Percentiles rank a stretch among this genome's conserved stretches.
These are phyloP conservation scores for Poeciliopsis paucimaculata DNA, from an alignment of 2,797 vertebrate genomes.

Conservation along the genomic window DNA sequence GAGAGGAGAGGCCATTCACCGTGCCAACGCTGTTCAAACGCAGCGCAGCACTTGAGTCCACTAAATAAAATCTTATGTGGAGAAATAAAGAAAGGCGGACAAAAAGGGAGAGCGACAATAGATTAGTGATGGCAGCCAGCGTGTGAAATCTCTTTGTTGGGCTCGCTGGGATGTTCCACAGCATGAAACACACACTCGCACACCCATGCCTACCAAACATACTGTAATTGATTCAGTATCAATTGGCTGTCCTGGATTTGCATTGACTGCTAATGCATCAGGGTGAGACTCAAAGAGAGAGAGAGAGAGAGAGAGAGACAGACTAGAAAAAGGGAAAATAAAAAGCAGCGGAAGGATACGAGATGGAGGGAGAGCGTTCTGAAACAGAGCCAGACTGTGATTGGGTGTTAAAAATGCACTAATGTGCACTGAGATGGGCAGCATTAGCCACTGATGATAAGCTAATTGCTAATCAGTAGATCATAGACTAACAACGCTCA, in stretches of 20 bases:
- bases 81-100: conserved; percentile 36
- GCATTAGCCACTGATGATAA: conserved; percentile 70
- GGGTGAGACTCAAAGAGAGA: conserved; percentile 14
- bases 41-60: conserved; percentile 56
- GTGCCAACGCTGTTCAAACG: conserved; percentile 42
- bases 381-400: conserved; percentile 71
- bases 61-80: conserved; percentile 57
- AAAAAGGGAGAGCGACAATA: conserved; percentile 53
- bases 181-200: conserved; percentile 43
- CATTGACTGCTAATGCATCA: conserved; percentile 70
- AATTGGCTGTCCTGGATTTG: conserved; percentile 76
- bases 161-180: conserved; percentile 39
- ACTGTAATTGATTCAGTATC: conserved; percentile 78
- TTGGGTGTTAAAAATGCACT: conserved; percentile 76
- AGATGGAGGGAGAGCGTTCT: conserved; percentile 48
- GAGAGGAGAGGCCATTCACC: conserved; percentile 30
- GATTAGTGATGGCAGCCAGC: conserved; percentile 68
- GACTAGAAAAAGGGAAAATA: conserved; percentile 38
- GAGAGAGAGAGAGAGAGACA: neutral
- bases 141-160: conserved; percentile 70
- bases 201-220: conserved; percentile 44
- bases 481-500: conserved; percentile 63
- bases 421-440: conserved; percentile 75
- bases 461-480: conserved; percentile 75
- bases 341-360: conserved; percentile 36